Conservation (phyloP, 2,113 vertebrate genomes). For the Cyphomyrus plagiostoma region DNA sequence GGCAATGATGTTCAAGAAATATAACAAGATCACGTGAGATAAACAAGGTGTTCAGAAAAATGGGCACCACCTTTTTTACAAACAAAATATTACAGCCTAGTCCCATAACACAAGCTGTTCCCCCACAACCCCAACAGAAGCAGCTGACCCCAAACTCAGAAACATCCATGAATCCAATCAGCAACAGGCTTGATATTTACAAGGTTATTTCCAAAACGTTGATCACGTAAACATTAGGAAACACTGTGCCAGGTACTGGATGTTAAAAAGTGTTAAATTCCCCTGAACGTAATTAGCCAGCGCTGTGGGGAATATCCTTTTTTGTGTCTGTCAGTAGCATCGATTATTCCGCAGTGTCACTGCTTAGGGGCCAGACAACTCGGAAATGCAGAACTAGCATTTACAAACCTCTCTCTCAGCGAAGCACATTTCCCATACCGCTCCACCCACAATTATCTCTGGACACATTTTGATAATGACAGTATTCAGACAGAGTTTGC, state of each 20-base stretch:
- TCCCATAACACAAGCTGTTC: neutral
- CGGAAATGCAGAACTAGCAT: neutral
- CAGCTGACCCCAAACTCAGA: neutral
- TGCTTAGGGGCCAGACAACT: neutral
- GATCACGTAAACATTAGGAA: neutral
- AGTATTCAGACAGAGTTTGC: neutral
- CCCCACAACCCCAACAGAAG: neutral
- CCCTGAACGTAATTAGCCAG: neutral
- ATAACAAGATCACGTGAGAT: neutral
- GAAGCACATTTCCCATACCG: neutral
- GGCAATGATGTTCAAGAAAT: neutral
- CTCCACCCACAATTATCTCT: neutral
- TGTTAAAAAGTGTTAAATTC: neutral
- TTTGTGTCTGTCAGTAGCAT: neutral
- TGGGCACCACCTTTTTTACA: neutral
- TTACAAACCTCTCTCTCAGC: neutral
- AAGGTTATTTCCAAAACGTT: neutral
- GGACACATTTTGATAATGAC: neutral
- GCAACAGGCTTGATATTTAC: neutral
- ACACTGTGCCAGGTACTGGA: neutral
- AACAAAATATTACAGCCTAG: neutral
- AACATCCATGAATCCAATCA: neutral
- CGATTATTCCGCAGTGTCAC: neutral
- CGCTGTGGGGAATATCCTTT: neutral
- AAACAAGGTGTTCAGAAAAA: neutral